phyloP scores from a whole-genome alignment of 2,888 invertebrate genomes.

The Fabriciana adippe region DNA sequence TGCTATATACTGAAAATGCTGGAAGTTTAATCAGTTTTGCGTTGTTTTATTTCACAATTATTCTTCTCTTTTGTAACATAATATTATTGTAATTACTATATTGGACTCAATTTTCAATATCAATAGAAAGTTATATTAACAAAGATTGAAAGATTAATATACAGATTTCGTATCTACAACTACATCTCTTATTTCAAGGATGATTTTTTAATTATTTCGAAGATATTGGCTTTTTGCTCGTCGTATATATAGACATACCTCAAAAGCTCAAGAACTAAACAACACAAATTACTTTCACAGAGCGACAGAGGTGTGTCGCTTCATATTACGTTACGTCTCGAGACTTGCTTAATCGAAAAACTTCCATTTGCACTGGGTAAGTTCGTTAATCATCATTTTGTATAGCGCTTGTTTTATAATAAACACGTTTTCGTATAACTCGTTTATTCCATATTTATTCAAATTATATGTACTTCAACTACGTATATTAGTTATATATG shows the following conservation, averaged over 20 bases:
- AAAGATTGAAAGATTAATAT: no score
- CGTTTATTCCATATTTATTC: background rate
- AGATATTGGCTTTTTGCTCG: background rate
- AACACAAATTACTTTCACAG: constrained; percentile 6
- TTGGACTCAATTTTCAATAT: no score
- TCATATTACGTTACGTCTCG: constrained; percentile 14
- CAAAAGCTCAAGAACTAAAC: background rate
- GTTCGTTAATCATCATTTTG: constrained; percentile 22
- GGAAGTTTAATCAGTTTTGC: background rate
- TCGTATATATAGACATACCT: background rate
- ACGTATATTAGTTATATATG: no score
- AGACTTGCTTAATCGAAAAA: constrained; percentile 26
- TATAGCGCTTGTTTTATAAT: constrained; percentile 7
- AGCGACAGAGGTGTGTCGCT: constrained; percentile 21
- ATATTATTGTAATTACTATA: no score
- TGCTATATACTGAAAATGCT: background rate
- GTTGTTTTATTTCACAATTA: background rate
- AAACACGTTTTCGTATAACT: constrained; percentile 12
- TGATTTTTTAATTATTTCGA: background rate
- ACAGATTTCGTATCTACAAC: no score
- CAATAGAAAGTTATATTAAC: no score
- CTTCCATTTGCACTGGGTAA: constrained; percentile 17
- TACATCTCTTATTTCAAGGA: no score
- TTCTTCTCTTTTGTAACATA: background rate
- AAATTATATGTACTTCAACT: background rate